Evolutionary conservation across 2,888 invertebrate genomes (phyloP).

Genomic region (Drosophila affinis): DNA sequence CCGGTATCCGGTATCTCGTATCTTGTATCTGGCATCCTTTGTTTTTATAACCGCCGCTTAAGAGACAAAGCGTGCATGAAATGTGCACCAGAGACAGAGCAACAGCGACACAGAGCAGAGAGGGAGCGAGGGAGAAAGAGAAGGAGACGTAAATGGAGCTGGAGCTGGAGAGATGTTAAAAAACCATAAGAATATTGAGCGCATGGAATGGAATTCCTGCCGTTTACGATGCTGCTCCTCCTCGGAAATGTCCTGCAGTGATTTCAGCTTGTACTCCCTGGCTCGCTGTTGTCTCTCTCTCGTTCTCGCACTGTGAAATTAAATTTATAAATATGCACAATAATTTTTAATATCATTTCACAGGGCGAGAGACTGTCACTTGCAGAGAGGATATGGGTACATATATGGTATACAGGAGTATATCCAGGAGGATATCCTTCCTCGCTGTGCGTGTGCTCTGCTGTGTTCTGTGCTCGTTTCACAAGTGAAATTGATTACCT

Average conservation of each 20-base stretch:
- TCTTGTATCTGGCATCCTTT: constrained; percentile 24
- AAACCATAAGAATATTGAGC: constrained; percentile 38
- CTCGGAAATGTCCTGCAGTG: constrained; percentile 58
- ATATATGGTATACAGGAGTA: neutral
- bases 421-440: neutral
- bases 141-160: neutral
- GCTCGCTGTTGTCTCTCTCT: neutral
- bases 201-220: constrained; percentile 41
- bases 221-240: constrained; percentile 37
- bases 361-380: constrained; percentile 25
- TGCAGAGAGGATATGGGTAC: constrained; percentile 25
- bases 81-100: constrained; percentile 17
- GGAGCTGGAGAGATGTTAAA: constrained; percentile 22
- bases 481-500: constrained; percentile 29
- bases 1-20: constrained; percentile 1
- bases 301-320: constrained; percentile 53
- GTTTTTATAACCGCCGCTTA: constrained; percentile 42
- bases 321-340: constrained; percentile 72
- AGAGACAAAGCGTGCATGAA: constrained; percentile 45
- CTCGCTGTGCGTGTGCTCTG: neutral
- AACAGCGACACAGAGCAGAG: neutral
- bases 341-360: constrained; percentile 59
- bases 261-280: constrained; percentile 46
- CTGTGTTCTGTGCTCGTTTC: constrained; percentile 3
- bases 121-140: too few species aligned